Evolutionary conservation across 2,797 vertebrate species (phyloP).

Genomic region (Ispidina lecontei): DNA sequence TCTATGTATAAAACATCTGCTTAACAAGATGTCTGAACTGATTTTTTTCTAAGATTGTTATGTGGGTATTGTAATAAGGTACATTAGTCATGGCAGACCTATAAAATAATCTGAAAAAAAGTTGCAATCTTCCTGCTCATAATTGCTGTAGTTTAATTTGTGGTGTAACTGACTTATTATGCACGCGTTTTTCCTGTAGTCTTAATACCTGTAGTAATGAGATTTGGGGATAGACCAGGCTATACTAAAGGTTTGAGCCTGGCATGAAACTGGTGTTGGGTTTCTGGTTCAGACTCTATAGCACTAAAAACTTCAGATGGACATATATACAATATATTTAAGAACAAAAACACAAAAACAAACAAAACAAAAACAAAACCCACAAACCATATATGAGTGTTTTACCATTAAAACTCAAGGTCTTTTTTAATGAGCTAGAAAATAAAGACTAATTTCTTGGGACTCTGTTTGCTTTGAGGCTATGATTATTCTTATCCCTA

Average conservation of each 20-base stretch:
- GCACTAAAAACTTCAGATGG: neutral
- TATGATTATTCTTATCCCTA: conserved; percentile 71
- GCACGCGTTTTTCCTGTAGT: neutral
- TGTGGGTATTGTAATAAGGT: neutral
- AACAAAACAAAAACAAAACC: neutral
- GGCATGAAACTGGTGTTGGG: neutral
- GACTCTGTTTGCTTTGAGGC: conserved; percentile 71
- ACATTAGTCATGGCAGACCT: neutral
- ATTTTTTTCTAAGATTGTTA: neutral
- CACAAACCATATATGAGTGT: neutral
- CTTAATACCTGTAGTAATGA: neutral
- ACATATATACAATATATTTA: neutral
- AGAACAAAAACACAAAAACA: neutral
- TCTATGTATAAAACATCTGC: fast-evolving
- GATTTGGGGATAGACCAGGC: neutral
- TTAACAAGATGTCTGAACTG: neutral
- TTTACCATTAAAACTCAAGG: conserved; percentile 61
- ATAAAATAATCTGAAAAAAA: neutral
- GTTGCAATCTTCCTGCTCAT: neutral
- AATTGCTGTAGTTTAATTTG: neutral
- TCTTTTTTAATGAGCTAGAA: conserved; percentile 73
- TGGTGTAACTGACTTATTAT: neutral
- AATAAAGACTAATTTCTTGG: conserved; percentile 72
- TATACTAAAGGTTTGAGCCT: neutral
- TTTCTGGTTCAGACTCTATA: neutral